Percentiles rank a stretch among this genome's conserved stretches.
These are phyloP conservation scores for Rhinopithecus roxellana DNA, from an alignment of 2,113 vertebrate genomes.

Conservation along the genomic window DNA sequence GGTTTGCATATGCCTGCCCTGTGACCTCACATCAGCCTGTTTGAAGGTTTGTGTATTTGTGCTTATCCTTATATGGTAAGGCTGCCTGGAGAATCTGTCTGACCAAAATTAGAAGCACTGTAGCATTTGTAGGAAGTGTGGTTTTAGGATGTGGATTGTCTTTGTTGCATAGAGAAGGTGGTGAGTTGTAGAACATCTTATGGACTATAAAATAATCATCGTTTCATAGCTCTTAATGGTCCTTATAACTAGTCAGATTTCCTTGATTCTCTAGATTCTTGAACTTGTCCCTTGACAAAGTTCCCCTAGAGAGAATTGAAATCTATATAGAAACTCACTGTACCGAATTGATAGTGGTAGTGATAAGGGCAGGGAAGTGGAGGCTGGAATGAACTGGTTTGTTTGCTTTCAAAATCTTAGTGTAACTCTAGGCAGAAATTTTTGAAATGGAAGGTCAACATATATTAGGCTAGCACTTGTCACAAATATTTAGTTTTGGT, in stretches of 20 bases:
- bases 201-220: conserved; percentile 4
- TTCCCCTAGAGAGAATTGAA: conserved; percentile 28
- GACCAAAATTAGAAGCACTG: conserved; percentile 59
- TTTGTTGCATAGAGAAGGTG: conserved; percentile 24
- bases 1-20: conserved; percentile 66
- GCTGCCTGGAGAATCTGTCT: conserved; percentile 54
- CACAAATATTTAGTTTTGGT: conserved; percentile 11
- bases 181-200: conserved; percentile 1
- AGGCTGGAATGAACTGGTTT: neutral
- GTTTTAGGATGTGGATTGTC: neutral
- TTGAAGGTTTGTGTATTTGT: conserved; percentile 63
- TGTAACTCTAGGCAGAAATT: neutral
- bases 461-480: conserved; percentile 17
- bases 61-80: conserved; percentile 69
- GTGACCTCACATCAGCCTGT: conserved; percentile 62
- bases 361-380: neutral
- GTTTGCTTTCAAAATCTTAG: conserved; percentile 48
- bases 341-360: neutral
- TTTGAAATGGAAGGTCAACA: neutral
- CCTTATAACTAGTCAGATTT: neutral
- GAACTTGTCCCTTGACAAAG: neutral
- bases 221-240: neutral
- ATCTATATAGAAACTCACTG: neutral
- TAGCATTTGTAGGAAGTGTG: conserved; percentile 44
- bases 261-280: neutral